A percentile compares a stretch with the other conserved stretches of the same genome.
Evolutionary conservation across 1,140 invertebrate genomes (phyloP).

Genomic region (Oscheius sp.): DNA sequence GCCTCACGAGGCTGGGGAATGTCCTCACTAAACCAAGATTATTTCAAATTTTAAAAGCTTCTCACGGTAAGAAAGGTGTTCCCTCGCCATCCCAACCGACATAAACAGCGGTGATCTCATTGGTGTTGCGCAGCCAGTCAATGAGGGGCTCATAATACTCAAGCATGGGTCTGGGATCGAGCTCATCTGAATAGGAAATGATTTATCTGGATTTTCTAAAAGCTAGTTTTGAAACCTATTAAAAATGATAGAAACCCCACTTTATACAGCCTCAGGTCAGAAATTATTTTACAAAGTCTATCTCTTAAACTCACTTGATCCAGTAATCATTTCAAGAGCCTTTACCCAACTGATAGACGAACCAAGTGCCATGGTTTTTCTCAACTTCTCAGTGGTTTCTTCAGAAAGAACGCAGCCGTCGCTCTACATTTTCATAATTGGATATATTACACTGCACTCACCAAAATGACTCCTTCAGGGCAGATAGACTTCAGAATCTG

Average conservation of each 20-base stretch:
- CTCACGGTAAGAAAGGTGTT: conserved; percentile 40
- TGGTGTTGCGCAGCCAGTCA: conserved; percentile 75
- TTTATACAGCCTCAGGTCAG: no score
- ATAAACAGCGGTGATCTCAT: conserved; percentile 71
- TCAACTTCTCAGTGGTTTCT: conserved; percentile 58
- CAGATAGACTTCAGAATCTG: conserved; percentile 45
- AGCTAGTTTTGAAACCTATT: no score
- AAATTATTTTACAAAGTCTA: no score
- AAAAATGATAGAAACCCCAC: no score
- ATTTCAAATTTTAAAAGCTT: no score
- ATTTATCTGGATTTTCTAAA: no score
- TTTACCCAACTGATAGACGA: conserved; percentile 75
- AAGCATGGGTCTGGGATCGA: conserved; percentile 75
- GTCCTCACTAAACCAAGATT: no score
- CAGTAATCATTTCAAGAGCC: conserved; percentile 73
- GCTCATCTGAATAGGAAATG: no score
- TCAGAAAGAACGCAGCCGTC: conserved; percentile 39
- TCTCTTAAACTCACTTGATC: no score
- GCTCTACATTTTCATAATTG: conserved; percentile 10
- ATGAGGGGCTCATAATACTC: conserved; percentile 79
- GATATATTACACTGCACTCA: conserved; percentile 1
- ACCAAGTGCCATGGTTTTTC: conserved; percentile 73
- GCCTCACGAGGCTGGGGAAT: conserved; percentile 22
- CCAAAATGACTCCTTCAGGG: conserved; percentile 35
- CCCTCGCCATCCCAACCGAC: conserved; percentile 72